Base-by-base conservation (phyloP, 2,888 invertebrate species). In the Lithophane semibrunnea region DNA sequence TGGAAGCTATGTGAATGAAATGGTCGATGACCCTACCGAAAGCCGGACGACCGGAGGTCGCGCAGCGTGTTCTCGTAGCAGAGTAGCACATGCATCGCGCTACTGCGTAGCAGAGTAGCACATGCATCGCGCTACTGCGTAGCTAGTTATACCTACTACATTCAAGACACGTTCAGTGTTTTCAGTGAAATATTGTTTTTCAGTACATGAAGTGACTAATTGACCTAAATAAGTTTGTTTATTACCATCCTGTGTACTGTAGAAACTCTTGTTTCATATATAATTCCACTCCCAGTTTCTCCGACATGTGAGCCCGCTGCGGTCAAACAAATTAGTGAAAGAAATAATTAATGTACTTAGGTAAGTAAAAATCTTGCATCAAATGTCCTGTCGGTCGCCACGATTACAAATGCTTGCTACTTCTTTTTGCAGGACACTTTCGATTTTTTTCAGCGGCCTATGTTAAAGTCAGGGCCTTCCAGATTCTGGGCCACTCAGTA, bases 191-290 rank as follows among this genome's bases (percentile, higher is more conserved):
- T n/a, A 3, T 61, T 52, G 29, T 73, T 37, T 54, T 47, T 3
- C 7, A 8, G 0, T 18, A 78, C 44, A 68, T 49, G n/a, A 12
- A 56, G 24, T 42, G 10, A 44, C 21, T 67, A 7, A 29, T 2
- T 24, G 4, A 49, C 18, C 0, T 13, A 42, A 61, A 66, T 77
- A 21, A 37, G 5, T 42, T 37, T 21, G 8, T 54, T 67, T 42
- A 66, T 70, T 80, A 98, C 98, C 99, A 98, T 93, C 99, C 99
- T 37, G 99, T 99, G 86, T 97, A 97, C 94, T 99, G 99, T 47
- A 99, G 97, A 92, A 98, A 99, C 93, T 99, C 99, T 93, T 99
- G 99, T 95, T 99, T 99, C 90, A 99, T 96, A 94, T 97, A 99
- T 82, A 99, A 94, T 75, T 99, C 98, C 97, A 99, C 98, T 71